Percentiles rank a stretch among this genome's conserved stretches.
These are phyloP conservation scores for Crocallis elinguaria DNA, from an alignment of 2,888 invertebrate species.

Conservation along the genomic window DNA sequence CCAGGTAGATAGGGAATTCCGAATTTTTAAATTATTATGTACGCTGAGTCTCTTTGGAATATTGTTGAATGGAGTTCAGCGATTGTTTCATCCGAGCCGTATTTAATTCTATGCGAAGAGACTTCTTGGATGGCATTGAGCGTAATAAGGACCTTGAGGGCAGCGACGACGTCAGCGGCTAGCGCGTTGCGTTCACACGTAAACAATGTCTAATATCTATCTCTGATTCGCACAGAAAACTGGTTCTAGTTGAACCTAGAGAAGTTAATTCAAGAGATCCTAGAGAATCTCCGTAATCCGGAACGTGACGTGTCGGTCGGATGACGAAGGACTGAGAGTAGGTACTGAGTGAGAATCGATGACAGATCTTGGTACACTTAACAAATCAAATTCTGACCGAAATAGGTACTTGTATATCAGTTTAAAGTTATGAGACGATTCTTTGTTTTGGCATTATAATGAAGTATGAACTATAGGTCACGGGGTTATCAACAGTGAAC, in stretches of 20 bases:
- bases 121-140: constrained; percentile 50
- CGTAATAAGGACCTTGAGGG: constrained; percentile 62
- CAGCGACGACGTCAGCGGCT: constrained; percentile 48
- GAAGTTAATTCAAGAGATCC: constrained; percentile 61
- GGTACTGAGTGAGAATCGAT: not conserved
- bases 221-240: constrained; percentile 51
- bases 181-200: constrained; percentile 61
- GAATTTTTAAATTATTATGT: constrained; percentile 32
- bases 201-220: constrained; percentile 58
- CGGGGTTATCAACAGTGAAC: not conserved
- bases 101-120: constrained; percentile 13
- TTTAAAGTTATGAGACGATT: no score
- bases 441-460: not conserved
- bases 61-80: constrained; percentile 16
- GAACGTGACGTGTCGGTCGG: constrained; percentile 45
- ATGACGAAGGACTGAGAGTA: constrained; percentile 4
- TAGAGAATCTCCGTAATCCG: constrained; percentile 65
- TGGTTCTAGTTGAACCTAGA: constrained; percentile 50
- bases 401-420: no score
- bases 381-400: no score
- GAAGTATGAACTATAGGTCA: not conserved
- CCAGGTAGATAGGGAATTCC: constrained; percentile 55
- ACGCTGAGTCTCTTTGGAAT: constrained; percentile 13
- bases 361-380: no score
- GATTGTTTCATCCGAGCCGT: constrained; percentile 1